Percentiles rank a stretch among this genome's conserved stretches.
These are phyloP conservation scores for Leptocoma aspasia DNA, from an alignment of 2,113 vertebrate species.

Conservation along the genomic window DNA sequence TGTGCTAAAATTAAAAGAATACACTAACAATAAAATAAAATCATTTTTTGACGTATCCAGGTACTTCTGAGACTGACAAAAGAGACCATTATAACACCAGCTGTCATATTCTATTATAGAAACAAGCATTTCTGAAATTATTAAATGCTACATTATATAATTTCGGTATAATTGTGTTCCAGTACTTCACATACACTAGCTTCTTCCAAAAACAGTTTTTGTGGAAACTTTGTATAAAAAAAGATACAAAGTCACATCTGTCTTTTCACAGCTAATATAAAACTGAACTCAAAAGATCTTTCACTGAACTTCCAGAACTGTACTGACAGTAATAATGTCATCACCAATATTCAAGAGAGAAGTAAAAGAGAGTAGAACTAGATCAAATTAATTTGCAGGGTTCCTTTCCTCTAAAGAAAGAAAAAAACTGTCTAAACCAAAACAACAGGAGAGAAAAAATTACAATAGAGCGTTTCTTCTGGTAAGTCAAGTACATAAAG, in stretches of 20 bases:
- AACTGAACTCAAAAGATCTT: neutral
- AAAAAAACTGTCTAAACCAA: neutral
- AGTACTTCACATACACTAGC: neutral
- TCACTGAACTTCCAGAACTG: neutral
- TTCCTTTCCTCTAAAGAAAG: neutral
- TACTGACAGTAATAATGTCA: neutral
- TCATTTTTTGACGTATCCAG: neutral
- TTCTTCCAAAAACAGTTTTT: neutral
- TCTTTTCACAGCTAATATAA: neutral
- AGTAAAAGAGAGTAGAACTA: neutral
- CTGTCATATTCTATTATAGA: neutral
- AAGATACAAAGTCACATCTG: neutral
- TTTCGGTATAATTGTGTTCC: neutral
- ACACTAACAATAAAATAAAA: neutral
- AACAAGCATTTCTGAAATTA: conserved; percentile 7
- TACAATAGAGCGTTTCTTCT: neutral
- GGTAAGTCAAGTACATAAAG: neutral
- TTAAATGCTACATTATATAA: neutral
- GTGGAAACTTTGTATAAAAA: neutral
- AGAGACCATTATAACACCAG: neutral
- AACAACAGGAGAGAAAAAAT: neutral
- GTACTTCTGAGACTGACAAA: neutral
- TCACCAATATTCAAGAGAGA: neutral
- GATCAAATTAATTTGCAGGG: neutral
- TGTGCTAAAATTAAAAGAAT: neutral